Base-by-base conservation (phyloP, 2,888 invertebrate species). In the Arrhopalites spinosus region DNA sequence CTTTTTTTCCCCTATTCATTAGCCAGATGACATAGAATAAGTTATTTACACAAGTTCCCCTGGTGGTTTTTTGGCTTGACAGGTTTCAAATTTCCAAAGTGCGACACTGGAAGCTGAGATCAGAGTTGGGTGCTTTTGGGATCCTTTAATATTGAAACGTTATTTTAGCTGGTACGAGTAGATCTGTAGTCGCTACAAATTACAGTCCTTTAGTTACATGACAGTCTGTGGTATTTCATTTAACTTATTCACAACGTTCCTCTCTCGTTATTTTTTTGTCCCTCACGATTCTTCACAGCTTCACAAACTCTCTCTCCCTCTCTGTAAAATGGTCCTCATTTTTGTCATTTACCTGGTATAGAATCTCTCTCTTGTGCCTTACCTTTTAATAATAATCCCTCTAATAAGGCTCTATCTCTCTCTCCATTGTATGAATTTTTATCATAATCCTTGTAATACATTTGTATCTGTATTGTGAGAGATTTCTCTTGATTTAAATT, bases 221-320 rank as follows among this genome's bases (percentile, higher is more conserved):
- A 63, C 61, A 63, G 61, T 63, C 27, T 56, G 53, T 56, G 53
- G 53, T 59, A 59, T 59, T 59, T 59, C 59, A 59, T 59, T 50
- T 59, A 59, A 59, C 25, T 23, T 59, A 59, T 59, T 59, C 59
- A 59, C 59, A 59, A 25, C 59, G 25, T 59, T 59, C 1, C 59
- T 25, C 25, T 23, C 25, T 27, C n/a, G n/a, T n/a, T n/a, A n/a
- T n/a, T 59, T 53, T 5, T 59, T 27, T 27, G 7, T 27, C 27
- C 59, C 13, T 59, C 50, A n/a, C 50, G 15, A 15, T 50, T n/a
- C 15, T n/a, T 50, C 50, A n/a, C 50, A n/a, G 17, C n/a, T 15
- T 17, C 50, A n/a, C n/a, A n/a, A 50, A 17, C 50, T 25, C 59
- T 25, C 5, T 36, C n/a, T n/a, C n/a, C n/a, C n/a, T n/a, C n/a